Base-by-base conservation (phyloP, 1,140 invertebrate species). In the Microplitis demolitor region DNA sequence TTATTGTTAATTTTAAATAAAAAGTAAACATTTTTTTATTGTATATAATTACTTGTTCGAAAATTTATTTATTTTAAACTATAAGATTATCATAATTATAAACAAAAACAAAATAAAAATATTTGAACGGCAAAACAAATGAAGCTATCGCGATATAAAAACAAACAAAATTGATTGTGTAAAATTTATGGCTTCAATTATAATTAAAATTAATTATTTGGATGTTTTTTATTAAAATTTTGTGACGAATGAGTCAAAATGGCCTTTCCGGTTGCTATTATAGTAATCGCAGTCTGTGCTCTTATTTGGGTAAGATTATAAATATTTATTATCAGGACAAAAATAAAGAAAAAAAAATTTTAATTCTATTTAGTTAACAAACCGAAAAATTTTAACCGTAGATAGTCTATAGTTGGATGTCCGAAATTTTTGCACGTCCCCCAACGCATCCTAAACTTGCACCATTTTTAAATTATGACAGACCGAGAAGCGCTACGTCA, bases 401-500 rank as follows among this genome's bases (percentile, higher is more conserved):
- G 76, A 56, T 14, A 14, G 51, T 56, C 11, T 70, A 72, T 67
- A 68, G 35, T 9, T 73, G 76, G 70, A 68, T 61, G 24, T 24
- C 45, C 5, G 67, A 71, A 45, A 62, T 53, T 34, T 45, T 51
- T 2, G 13, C 62, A 51, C 70, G 31, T 45, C 24, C 33, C n/a
- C 53, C 35, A 1, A n/a, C 4, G 24, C 66, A 33, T 58, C n/a
- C 61, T 2, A 77, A 80, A 70, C 33, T 73, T 50, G 45, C 66
- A 16, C 73, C 74, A 8, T 51, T 77, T 37, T 39, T 67, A 16
- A 69, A 77, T 58, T 58, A 68, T 13, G 61, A 77, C n/a, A 33
- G 74, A 11, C 71, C 69, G 56, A 72, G 78, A 60, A 83, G 79
- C 51, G 67, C 67, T 24, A 77, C 79, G 3, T 81, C 78, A 0